Conservation (phyloP, 2,888 invertebrate species). For the Agrotis puta region DNA sequence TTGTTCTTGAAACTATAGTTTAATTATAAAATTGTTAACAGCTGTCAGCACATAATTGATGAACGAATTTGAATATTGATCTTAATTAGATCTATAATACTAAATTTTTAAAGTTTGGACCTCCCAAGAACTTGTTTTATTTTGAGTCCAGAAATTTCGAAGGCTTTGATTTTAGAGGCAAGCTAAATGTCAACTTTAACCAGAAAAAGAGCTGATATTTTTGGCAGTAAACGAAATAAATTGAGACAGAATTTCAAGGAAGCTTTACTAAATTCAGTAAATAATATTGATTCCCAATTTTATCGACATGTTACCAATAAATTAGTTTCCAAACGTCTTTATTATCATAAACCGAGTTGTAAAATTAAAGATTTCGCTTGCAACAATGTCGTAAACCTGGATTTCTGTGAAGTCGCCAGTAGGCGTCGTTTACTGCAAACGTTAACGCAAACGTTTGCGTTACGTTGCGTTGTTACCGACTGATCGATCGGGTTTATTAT, state of each 20-base stretch:
- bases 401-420: conserved; percentile 65
- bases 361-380: conserved; percentile 77
- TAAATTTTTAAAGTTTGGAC: conserved; percentile 20
- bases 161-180: too few relatives aligned
- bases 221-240: not conserved
- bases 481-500: conserved; percentile 50
- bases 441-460: conserved; percentile 35
- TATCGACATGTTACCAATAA: conserved; percentile 38
- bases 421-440: conserved; percentile 73
- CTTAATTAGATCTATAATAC: conserved; percentile 46
- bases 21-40: conserved; percentile 55
- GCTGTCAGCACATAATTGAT: conserved; percentile 34
- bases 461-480: conserved; percentile 27
- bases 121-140: conserved; percentile 8
- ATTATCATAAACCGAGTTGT: conserved; percentile 70
- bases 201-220: too few relatives aligned
- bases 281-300: conserved; percentile 29
- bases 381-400: conserved; percentile 71
- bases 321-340: conserved; percentile 68
- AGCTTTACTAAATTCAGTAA: conserved; percentile 4
- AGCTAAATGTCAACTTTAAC: too few relatives aligned
- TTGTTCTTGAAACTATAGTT: conserved; percentile 55
- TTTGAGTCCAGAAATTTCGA: too few relatives aligned
- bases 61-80: conserved; percentile 48
- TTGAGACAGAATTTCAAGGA: not conserved